Percentiles rank a stretch among this genome's conserved stretches.
phyloP scores from a whole-genome alignment of 53 echinoderm and acorn worm genomes.

The Pentamera pediparva region DNA sequence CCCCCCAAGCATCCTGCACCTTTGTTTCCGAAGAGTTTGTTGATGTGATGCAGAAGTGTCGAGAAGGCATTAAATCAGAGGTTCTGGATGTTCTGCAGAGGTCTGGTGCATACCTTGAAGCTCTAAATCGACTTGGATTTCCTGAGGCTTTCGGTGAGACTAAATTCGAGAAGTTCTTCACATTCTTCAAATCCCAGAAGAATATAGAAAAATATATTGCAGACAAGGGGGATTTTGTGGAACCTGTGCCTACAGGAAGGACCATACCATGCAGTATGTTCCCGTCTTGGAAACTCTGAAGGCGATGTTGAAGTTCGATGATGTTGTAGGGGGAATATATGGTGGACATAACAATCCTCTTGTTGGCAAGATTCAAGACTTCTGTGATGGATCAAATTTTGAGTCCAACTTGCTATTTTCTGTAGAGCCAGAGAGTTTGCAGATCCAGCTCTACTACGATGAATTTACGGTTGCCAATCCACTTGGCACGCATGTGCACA shows the following conservation, averaged over 20 bases:
- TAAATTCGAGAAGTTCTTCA: neutral
- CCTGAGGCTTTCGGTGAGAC: neutral
- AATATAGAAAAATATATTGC: neutral
- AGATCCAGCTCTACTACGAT: conserved; percentile 22
- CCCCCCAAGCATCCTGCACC: conserved; percentile 5
- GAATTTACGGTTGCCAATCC: conserved; percentile 28
- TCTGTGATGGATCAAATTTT: conserved; percentile 25
- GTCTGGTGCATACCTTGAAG: neutral
- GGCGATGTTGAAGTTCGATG: neutral
- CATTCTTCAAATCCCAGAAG: neutral
- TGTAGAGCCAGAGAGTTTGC: neutral
- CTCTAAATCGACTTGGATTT: conserved; percentile 1
- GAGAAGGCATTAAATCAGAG: neutral
- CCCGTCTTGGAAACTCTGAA: neutral
- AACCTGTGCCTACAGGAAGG: too few relatives aligned
- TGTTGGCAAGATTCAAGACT: neutral
- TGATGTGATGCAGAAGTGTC: conserved; percentile 3
- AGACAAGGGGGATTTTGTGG: neutral
- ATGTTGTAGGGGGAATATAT: neutral
- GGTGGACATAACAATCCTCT: neutral
- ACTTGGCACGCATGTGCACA: conserved; percentile 21
- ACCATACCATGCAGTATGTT: conserved; percentile 30
- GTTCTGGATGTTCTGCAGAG: conserved; percentile 6
- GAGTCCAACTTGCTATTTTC: neutral
- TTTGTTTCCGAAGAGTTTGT: conserved; percentile 4